Evolutionary conservation across 1,140 invertebrate genomes (phyloP), one percentile per base, ranked within the genome.

Genomic region (Penaeus indicus): DNA sequence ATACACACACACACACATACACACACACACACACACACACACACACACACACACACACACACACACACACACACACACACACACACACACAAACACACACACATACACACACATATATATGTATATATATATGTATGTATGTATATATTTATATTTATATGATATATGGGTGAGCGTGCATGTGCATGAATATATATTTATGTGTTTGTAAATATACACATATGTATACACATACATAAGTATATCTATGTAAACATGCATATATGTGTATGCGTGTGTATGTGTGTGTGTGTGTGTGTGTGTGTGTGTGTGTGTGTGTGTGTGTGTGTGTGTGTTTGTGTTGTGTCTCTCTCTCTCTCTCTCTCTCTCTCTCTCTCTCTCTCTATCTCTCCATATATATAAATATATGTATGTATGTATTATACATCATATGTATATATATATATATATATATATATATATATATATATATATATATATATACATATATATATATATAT

Each of bases 161-260:
- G n/a, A 72, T 72, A 72, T 72, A 72, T 72, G 27, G 27, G 27
- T 72, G 27, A 32, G 22, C 32, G 10, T 75, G 8, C 7, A 32
- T 75, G 10, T 75, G 10, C 32, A 10, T 75, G 13, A 10, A 38
- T 8, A 75, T 75, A 75, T 75, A 75, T 75, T 16, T 75, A 27
- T 75, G 19, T 75, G 18, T n/a, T 4, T 75, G 38, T 75, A 27
- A 32, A 75, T 75, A 25, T n/a, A 4, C 27, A 4, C 27, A 7
- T 75, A 13, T 27, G 8, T 75, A 11, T n/a, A 5, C 32, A 75
- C 32, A 27, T 75, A 27, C 32, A 75, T 75, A 75, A 32, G 32
- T 75, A 75, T 75, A 75, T 75, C 32, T 75, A 75, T 27, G 32
- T 75, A 75, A 11, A 75, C 32, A 75, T 75, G 32, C 32, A 75